phyloP scores from a whole-genome alignment of 2,888 invertebrate species.

The Cryptocheilus praepositus region DNA sequence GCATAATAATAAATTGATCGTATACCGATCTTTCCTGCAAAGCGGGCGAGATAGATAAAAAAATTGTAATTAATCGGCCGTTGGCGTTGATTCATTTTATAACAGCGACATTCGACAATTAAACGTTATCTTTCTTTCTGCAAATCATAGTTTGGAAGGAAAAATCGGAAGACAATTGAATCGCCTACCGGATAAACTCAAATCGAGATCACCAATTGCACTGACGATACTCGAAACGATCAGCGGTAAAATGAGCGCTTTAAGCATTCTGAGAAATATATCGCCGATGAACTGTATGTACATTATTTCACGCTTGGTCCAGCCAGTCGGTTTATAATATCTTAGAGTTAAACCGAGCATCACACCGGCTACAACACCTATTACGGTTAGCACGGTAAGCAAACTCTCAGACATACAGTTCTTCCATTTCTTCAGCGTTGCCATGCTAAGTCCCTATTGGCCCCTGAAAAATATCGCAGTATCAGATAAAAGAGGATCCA shows the following conservation, averaged over 20 bases:
- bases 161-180: not conserved
- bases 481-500: too few species aligned
- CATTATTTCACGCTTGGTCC: conserved; percentile 80
- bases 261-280: conserved; percentile 84
- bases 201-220: conserved; percentile 83
- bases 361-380: conserved; percentile 78
- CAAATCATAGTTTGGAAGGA: not conserved
- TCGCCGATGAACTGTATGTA: conserved; percentile 84
- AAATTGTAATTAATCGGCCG: too few species aligned
- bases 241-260: conserved; percentile 84
- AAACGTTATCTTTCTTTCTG: not conserved
- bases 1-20: conserved; percentile 83
- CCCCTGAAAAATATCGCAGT: too few species aligned
- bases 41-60: too few species aligned
- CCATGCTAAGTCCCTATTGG: conserved; percentile 44
- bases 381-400: conserved; percentile 78
- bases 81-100: too few species aligned
- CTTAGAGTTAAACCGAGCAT: conserved; percentile 77
- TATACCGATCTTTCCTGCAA: conserved; percentile 78
- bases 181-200: conserved; percentile 79
- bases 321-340: conserved; percentile 67
- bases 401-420: conserved; percentile 72
- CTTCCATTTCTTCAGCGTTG: conserved; percentile 62
- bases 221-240: conserved; percentile 82
- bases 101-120: too few species aligned